Percentiles rank a stretch among this genome's conserved stretches.
Conservation (phyloP, 2,888 invertebrate genomes). For the Latrodectus elegans region DNA sequence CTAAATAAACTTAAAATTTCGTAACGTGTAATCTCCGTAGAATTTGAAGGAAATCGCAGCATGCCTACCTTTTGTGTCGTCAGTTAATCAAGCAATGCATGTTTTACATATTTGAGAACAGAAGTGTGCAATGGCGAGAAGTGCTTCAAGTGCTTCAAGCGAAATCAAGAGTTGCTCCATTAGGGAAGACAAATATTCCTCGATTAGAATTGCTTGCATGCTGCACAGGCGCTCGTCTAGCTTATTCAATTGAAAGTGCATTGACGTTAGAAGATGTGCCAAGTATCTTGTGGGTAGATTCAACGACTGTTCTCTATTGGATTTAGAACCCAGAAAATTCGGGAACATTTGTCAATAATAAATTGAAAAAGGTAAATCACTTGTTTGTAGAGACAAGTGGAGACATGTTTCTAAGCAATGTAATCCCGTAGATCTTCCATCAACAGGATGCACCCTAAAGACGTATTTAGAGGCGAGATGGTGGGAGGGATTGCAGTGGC, state of each 20-base stretch:
- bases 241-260: neutral
- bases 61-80: neutral
- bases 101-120: constrained; percentile 8
- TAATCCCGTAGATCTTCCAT: too few relatives aligned
- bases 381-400: neutral
- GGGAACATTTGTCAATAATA: constrained; percentile 71
- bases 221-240: neutral
- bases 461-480: too few relatives aligned
- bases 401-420: too few relatives aligned
- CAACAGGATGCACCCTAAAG: too few relatives aligned
- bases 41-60: neutral
- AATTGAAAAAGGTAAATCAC: constrained; percentile 45
- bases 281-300: neutral
- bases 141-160: neutral
- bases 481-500: too few relatives aligned
- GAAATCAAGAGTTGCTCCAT: constrained; percentile 10
- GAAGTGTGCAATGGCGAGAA: neutral
- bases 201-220: constrained; percentile 8
- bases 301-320: constrained; percentile 65
- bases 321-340: constrained; percentile 67
- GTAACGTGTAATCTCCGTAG: neutral
- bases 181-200: neutral
- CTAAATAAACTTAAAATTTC: neutral
- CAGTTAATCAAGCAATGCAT: neutral
- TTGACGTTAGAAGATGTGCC: constrained; percentile 9